Base-by-base conservation (phyloP, 2,797 vertebrate species). In the Sebastes hopkinsi region DNA sequence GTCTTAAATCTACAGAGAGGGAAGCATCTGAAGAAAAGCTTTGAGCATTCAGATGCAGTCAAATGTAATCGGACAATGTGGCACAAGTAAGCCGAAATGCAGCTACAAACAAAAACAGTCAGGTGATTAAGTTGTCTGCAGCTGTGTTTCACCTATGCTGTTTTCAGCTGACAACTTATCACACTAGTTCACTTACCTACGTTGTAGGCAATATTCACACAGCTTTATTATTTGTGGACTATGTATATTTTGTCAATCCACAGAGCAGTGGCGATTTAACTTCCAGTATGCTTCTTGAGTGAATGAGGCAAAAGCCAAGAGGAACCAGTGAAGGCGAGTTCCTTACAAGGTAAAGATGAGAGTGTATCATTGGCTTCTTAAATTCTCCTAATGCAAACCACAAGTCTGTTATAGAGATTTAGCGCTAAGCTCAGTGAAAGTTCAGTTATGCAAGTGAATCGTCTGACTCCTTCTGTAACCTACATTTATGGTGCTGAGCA, bases 391-490 rank as follows among this genome's bases (percentile, higher is more conserved):
- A 30, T 10, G 16, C 65, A 73, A 11, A 76, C 65, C 46, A 72
- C 59, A 61, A 22, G 66, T 87, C 74, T 75, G 65, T 34, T 55
- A 29, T 1, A 62, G 12, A 80, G 62, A 58, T 68, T 68, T 67
- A 66, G 46, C 30, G 10, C 22, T n/a, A 13, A 70, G 59, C 27
- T 14, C 34, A 59, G n/a, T 32, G 10, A 79, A 73, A 59, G 65
- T 70, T 69, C 34, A 72, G 66, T 82, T 79, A 86, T 73, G 72
- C n/a, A 85, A 81, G 58, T 29, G 38, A 80, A 72, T 38, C 25
- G 29, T 71, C 30, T 38, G 67, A 80, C 67, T 77, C 38, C 30
- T 16, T 68, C 54, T 74, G 34, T 64, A 64, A 73, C 76, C 67
- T 64, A 81, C 34, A 77, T 75, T 65, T 36, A 67, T 20, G 30